phyloP scores from a whole-genome alignment of 1,140 invertebrate genomes.

The Acyrthosiphon pisum region DNA sequence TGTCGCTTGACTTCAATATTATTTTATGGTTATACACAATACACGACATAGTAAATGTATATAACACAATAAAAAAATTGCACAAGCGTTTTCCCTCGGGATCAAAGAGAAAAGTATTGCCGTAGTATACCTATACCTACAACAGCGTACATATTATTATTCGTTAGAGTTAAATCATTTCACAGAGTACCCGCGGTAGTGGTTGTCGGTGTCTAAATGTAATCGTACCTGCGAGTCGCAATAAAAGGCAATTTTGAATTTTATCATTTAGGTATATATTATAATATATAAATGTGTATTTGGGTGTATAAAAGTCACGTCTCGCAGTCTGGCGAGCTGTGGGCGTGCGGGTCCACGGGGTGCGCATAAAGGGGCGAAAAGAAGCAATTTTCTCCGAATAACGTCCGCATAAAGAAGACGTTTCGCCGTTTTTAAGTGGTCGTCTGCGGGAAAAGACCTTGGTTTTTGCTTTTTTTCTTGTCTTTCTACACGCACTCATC shows the following conservation, averaged over 20 bases:
- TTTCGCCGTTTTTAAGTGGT: slow-evolving; percentile 45
- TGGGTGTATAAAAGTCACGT: background rate
- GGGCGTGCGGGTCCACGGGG: background rate
- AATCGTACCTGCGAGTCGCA: background rate
- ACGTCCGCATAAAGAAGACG: slow-evolving; percentile 47
- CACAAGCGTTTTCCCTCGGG: background rate
- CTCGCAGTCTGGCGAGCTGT: background rate
- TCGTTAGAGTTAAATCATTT: background rate
- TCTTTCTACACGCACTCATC: background rate
- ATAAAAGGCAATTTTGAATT: slow-evolving; percentile 25
- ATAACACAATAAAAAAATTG: background rate
- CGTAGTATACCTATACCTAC: no score
- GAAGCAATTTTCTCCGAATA: slow-evolving; percentile 21
- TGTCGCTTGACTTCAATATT: background rate
- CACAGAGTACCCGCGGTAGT: background rate
- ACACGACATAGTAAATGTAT: background rate
- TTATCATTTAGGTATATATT: background rate
- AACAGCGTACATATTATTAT: background rate
- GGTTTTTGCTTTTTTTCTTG: background rate
- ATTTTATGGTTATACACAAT: background rate
- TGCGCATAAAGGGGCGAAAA: background rate
- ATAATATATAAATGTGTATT: background rate
- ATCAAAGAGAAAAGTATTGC: slow-evolving; percentile 26
- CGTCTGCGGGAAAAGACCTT: slow-evolving; percentile 32
- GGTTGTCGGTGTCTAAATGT: background rate